Base-by-base conservation (phyloP, 2,797 vertebrate genomes). In the Pantherophis vulpinus region DNA sequence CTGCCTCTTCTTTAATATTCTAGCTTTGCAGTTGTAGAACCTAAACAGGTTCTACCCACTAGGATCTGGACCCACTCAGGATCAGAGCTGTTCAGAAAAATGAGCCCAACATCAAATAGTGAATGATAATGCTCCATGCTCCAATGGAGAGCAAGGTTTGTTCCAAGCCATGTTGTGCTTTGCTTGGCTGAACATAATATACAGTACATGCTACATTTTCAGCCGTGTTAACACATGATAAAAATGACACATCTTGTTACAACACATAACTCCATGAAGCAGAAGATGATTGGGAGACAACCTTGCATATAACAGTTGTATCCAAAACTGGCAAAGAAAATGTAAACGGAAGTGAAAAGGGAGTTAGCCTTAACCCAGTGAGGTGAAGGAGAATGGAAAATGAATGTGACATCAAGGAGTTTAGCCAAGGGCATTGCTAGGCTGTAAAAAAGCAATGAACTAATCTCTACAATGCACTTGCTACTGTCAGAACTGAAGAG, bases 391-490 rank as follows among this genome's bases (percentile, higher is more conserved):
- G 29, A 88, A 90, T 51, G 60, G 63, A 42, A 93, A 94, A 14
- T 83, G 20, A 51, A 88, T 93, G 91, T 93, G 94, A 93, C 90
- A 93, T 79, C n/a, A 13, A 83, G 83, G 55, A 86, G 66, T 79
- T 61, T 93, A 60, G 32, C 90, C 92, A 90, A 47, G 59, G 87
- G 90, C 92, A 60, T 61, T 87, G 51, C 90, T 16, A n/a, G 29
- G 55, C 32, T 93, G 87, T 25, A 58, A 13, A 59, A 66, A 66
- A 16, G 23, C 20, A 37, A 29, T 88, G 47, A 90, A 92, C 56
- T 83, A 63, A 59, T 55, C 42, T 66, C 59, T 86, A 42, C n/a
- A 90, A 11, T 79, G 14, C 86, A 88, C 63, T 83, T 91, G 10
- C 47, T 79, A 18, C 47, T 90, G 25, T 63, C 32, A 11, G 11